These are phyloP conservation scores for Agapornis canus DNA, from an alignment of 2,797 vertebrate genomes.

Conservation along the genomic window DNA sequence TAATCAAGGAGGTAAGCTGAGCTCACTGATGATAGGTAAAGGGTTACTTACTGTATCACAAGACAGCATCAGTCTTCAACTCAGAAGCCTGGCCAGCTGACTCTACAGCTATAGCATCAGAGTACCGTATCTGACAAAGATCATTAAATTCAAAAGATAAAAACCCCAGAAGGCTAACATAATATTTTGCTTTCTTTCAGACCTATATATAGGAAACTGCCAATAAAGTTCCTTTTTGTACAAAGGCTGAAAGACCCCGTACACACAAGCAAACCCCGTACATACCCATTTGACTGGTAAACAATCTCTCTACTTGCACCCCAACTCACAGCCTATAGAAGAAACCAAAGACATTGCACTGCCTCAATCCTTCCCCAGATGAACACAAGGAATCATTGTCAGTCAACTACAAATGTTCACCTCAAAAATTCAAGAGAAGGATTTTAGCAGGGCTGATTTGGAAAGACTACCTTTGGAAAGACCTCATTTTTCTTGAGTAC, in stretches of 20 bases:
- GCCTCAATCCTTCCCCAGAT: background rate
- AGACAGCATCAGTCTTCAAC: background rate
- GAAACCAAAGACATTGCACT: background rate
- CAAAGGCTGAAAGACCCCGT: background rate
- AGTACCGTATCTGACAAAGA: background rate
- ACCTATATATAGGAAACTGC: background rate
- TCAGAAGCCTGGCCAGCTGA: background rate
- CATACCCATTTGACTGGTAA: background rate
- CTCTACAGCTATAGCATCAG: background rate
- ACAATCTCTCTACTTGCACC: background rate
- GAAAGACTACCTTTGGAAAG: background rate
- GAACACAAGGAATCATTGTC: slow-evolving; percentile 31
- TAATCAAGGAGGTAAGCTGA: slow-evolving; percentile 32
- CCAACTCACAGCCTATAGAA: background rate
- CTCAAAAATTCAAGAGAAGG: slow-evolving; percentile 13
- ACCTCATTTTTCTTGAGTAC: background rate
- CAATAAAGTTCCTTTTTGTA: background rate
- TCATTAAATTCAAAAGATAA: background rate
- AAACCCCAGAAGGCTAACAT: background rate
- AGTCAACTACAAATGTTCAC: background rate
- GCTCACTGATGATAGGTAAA: background rate
- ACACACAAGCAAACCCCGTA: background rate
- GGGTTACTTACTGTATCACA: slow-evolving; percentile 53
- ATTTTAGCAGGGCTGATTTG: background rate
- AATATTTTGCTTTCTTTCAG: background rate